Conservation (phyloP, 1,140 invertebrate species). For the Drosophila pectinifera region DNA sequence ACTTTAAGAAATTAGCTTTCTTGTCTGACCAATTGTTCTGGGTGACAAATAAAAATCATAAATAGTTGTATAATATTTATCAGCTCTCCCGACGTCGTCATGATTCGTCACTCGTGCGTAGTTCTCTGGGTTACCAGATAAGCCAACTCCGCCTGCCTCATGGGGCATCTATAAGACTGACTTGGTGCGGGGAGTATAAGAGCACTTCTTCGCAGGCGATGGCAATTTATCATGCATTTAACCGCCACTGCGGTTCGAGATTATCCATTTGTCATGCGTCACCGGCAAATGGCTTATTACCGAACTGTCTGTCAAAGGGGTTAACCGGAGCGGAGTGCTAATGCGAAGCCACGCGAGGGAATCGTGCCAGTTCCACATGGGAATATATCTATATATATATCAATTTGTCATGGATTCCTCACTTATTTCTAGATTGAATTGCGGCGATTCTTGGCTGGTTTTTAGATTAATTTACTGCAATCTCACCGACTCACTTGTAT, state of each 20-base stretch:
- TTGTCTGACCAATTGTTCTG: constrained; percentile 10
- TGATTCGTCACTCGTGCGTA: constrained; percentile 39
- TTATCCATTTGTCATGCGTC: constrained; percentile 36
- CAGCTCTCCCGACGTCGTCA: constrained; percentile 7
- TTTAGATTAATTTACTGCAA: not conserved
- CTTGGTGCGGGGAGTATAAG: not conserved
- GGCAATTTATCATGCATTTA: constrained; percentile 52
- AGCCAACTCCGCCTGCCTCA: not conserved
- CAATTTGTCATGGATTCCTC: not conserved
- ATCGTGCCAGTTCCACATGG: not conserved
- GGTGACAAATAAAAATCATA: constrained; percentile 51
- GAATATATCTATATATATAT: constrained; percentile 6
- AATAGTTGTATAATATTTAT: constrained; percentile 40
- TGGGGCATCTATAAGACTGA: not conserved
- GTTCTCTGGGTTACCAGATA: constrained; percentile 11
- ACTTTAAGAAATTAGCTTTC: not conserved
- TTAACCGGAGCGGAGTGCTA: constrained; percentile 2
- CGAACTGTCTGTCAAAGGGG: constrained; percentile 13
- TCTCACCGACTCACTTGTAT: constrained; percentile 1
- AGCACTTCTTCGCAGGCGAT: constrained; percentile 1
- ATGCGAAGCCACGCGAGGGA: constrained; percentile 6
- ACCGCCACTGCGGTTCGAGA: constrained; percentile 5
- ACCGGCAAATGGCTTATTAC: constrained; percentile 9
- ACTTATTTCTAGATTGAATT: not conserved
- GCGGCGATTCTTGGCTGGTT: not conserved